Evolutionary conservation across 2,888 invertebrate genomes (phyloP), one percentile per base, ranked within the genome.

Genomic region (Synanthedon tipuliformis): DNA sequence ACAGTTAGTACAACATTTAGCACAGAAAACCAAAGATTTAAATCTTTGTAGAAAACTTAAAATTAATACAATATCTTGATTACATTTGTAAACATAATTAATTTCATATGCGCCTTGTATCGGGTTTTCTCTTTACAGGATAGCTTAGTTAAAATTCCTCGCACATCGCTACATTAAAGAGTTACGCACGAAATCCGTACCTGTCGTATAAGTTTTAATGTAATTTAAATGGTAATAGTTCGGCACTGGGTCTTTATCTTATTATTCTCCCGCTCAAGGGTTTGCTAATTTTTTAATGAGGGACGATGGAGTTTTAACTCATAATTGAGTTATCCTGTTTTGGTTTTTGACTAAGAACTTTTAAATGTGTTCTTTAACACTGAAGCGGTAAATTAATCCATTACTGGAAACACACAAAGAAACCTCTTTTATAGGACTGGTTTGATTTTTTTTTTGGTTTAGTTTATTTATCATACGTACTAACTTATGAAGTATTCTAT

Each of bases 121-220:
- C n/a, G 45, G 13, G 45, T 45, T 50, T 51, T 48, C 40, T 53
- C 53, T 55, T 56, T 73, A 71, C 69, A 75, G 70, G 58, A 55
- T 57, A 58, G 62, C 71, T 70, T 70, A 67, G 61, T 74, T 73
- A 67, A 65, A 66, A 76, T 77, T 76, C 75, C 68, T 54, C 41
- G 41, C 53, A 55, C 57, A 59, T 56, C 58, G 57, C 59, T 57
- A 58, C 55, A 61, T 56, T 56, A 53, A 56, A 58, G 54, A 61
- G 58, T 57, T 59, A 61, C 58, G 60, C 55, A 52, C 48, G 63
- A 60, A 62, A 61, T 61, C 59, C 59, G 55, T 53, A 49, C 61
- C 63, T 61, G 56, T 57, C 56, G 54, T 56, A 55, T 62, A 66
- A 70, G 65, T 70, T 70, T 63, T 55, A 64, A 64, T 61, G 63